Evolutionary conservation across 2,113 vertebrate species (phyloP), one percentile per base, ranked within the genome.

Genomic region (Passer domesticus): DNA sequence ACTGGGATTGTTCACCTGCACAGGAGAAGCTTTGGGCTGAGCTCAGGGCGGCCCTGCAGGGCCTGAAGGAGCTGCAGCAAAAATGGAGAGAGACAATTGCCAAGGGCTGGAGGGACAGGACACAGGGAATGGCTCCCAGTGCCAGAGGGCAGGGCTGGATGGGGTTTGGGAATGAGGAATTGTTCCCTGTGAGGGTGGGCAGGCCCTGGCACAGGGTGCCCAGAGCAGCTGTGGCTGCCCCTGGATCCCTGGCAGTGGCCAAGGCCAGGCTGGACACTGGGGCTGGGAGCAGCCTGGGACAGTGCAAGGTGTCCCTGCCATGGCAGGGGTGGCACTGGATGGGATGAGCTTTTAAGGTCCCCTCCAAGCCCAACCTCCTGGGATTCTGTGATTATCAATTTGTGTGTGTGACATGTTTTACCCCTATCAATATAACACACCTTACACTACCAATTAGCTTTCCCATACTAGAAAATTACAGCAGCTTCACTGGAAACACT

Each of bases 291-390:
- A 24, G 10, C 84, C 64, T 69, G 64, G 74, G 15, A 8, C 58
- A 15, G 19, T 11, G 56, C 28, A 0, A 87, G 47, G 41, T 19
- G 58, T 31, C 75, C 55, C 74, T 87, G 84, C 12, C 28, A 31
- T 25, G 41, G n/a, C 24, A 3, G 30, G 30, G 49, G 9, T 17
- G 35, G 43, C 0, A 10, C 2, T 8, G 15, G 46, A 1, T 46
- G 39, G 1, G 46, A 1, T 46, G 39, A 0, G 8, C 0, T 72
- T 53, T 58, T 6, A 0, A 33, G 2, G 9, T 31, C 18, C 6
- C 4, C 3, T 37, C 44, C 27, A 73, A 50, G 1, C 22, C 52
- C 74, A 58, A 33, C 4, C 7, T 63, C 1, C 22, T 28, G 28
- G 9, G 39, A 37, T 50, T 33, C 31, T 31, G 10, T 15, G 43